A percentile compares a stretch with the other conserved stretches of the same genome.
Evolutionary conservation across 2,113 vertebrate genomes (phyloP).

Genomic region (western clawed frog (Xenopus tropicalis)): UCB_Xtro_10.0 CM004446.2:19218501-19219000

Average conservation of each 20-base stretch:
- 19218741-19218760: slow-evolving; percentile 58
- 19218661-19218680: slow-evolving; percentile 37
- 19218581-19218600: too few relatives aligned
- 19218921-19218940: slow-evolving; percentile 51
- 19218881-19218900: slow-evolving; percentile 61
- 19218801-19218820: slow-evolving; percentile 54
- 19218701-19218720: slow-evolving; percentile 57
- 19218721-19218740: slow-evolving; percentile 45
- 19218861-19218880: slow-evolving; percentile 67
- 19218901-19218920: slow-evolving; percentile 52
- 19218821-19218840: slow-evolving; percentile 62
- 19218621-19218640: neutral
- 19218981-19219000: slow-evolving; percentile 15
- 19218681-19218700: slow-evolving; percentile 52
- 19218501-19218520: too few relatives aligned
- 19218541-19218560: too few relatives aligned
- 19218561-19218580: too few relatives aligned
- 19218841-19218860: slow-evolving; percentile 57
- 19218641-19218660: slow-evolving; percentile 10
- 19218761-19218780: slow-evolving; percentile 55
- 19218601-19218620: too few relatives aligned
- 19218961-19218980: slow-evolving; percentile 3
- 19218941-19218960: slow-evolving; percentile 47
- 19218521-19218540: too few relatives aligned
- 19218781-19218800: slow-evolving; percentile 55